Percentiles rank a stretch among this genome's conserved stretches.
phyloP scores from a whole-genome alignment of 2,888 invertebrate species.

The Colletes collaris region DNA sequence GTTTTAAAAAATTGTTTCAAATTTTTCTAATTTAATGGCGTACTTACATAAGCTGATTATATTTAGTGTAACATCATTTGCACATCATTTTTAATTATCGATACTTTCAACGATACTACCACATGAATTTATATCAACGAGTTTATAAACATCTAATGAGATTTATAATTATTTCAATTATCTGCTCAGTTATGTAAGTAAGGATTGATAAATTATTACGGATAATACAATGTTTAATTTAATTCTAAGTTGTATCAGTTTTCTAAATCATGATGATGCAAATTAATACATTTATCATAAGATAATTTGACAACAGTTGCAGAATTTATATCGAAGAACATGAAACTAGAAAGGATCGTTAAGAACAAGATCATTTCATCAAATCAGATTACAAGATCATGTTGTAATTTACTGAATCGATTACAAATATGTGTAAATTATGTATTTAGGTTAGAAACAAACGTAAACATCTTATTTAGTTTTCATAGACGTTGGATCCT shows the following conservation, averaged over 20 bases:
- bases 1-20: constrained; percentile 12
- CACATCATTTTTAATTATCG: constrained; percentile 5
- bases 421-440: constrained; percentile 4
- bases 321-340: constrained; percentile 49
- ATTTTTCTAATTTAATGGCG: constrained; percentile 9
- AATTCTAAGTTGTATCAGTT: constrained; percentile 25
- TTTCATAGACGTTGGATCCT: constrained; percentile 19
- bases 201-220: constrained; percentile 37
- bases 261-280: constrained; percentile 24
- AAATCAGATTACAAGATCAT: no score
- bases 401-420: neutral
- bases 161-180: constrained; percentile 13
- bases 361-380: neutral
- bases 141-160: constrained; percentile 22
- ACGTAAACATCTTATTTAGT: neutral
- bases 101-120: constrained; percentile 14
- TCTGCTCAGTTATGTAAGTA: constrained; percentile 19
- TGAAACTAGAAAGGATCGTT: constrained; percentile 36
- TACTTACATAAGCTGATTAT: constrained; percentile 21
- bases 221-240: constrained; percentile 33
- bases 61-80: constrained; percentile 7
- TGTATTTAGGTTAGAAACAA: neutral
- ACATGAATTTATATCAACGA: constrained; percentile 6
- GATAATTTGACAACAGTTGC: constrained; percentile 22
- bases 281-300: constrained; percentile 32